phyloP scores from a whole-genome alignment of 30 jellyfish, hydroid and myxozoan genomes.

The Nemopilema nomurai region DNA sequence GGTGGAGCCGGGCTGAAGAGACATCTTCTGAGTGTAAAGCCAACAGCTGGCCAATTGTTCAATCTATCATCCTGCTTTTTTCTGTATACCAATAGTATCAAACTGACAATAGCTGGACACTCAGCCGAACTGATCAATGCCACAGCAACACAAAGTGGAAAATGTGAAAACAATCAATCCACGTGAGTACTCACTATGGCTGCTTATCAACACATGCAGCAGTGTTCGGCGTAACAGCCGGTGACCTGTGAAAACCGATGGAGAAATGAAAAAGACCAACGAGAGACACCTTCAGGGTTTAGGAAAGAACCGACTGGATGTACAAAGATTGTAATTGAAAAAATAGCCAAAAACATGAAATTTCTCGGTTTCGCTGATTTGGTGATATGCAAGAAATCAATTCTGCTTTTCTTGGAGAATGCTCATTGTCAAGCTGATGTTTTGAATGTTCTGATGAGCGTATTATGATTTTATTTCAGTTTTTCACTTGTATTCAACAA shows the following conservation, averaged over 20 bases:
- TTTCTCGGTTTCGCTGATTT: too few relatives aligned
- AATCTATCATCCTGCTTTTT: constrained; percentile 43
- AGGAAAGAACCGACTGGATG: too few relatives aligned
- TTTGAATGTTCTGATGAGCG: neutral
- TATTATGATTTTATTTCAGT: constrained; percentile 7
- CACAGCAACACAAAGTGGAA: constrained; percentile 30
- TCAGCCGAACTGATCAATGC: constrained; percentile 20
- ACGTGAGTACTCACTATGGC: too few relatives aligned
- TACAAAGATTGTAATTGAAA: too few relatives aligned
- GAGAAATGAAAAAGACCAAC: neutral
- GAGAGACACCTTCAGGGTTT: neutral
- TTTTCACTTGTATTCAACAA: constrained; percentile 29
- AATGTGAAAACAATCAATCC: constrained; percentile 30
- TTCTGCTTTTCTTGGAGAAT: too few relatives aligned
- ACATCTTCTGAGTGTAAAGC: constrained; percentile 29
- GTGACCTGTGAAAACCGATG: too few relatives aligned
- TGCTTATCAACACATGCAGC: too few relatives aligned
- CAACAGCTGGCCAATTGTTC: constrained; percentile 28
- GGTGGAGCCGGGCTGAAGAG: constrained; percentile 24
- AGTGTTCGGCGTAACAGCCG: too few relatives aligned
- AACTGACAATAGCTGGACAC: neutral
- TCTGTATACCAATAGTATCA: constrained; percentile 36
- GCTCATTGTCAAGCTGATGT: too few relatives aligned
- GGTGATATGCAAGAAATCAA: too few relatives aligned
- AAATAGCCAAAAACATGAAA: neutral